Conservation (phyloP, 2,888 invertebrate genomes). For the Aproaerema taeniolella region DNA sequence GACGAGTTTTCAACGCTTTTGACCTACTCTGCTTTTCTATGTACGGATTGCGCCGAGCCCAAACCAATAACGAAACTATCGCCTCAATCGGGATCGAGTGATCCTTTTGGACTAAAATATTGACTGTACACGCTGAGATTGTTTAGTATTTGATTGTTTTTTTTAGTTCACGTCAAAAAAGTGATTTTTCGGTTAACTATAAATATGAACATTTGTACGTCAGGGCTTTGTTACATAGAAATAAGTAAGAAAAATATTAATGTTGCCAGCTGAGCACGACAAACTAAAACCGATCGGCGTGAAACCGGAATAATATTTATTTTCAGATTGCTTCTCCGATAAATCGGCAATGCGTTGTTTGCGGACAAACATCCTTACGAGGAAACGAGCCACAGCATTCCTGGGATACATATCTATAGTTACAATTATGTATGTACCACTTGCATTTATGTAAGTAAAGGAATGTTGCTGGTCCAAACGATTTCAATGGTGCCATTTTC, state of each 20-base stretch:
- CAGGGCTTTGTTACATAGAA: too few relatives aligned
- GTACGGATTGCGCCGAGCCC: conserved; percentile 39
- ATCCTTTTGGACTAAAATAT: conserved; percentile 49
- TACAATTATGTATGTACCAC: too few relatives aligned
- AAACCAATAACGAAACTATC: conserved; percentile 53
- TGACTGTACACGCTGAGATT: conserved; percentile 23
- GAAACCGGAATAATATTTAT: conserved; percentile 32
- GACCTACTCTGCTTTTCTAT: conserved; percentile 24
- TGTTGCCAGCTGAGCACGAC: neutral
- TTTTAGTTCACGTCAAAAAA: too few relatives aligned
- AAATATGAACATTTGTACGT: too few relatives aligned
- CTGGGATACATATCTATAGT: too few relatives aligned
- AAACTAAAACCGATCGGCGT: conserved; percentile 15
- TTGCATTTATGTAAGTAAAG: too few relatives aligned
- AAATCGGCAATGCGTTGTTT: conserved; percentile 38
- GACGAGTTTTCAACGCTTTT: conserved; percentile 29
- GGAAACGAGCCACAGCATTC: neutral
- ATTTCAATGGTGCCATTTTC: too few relatives aligned
- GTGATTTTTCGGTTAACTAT: too few relatives aligned
- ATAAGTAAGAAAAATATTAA: too few relatives aligned
- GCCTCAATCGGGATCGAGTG: conserved; percentile 49
- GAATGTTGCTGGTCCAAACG: too few relatives aligned
- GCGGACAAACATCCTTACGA: conserved; percentile 23
- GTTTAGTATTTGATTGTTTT: conserved; percentile 10
- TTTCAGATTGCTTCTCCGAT: conserved; percentile 37